phyloP scores from a whole-genome alignment of 2,797 vertebrate species.

The Aythya fuligula region DNA sequence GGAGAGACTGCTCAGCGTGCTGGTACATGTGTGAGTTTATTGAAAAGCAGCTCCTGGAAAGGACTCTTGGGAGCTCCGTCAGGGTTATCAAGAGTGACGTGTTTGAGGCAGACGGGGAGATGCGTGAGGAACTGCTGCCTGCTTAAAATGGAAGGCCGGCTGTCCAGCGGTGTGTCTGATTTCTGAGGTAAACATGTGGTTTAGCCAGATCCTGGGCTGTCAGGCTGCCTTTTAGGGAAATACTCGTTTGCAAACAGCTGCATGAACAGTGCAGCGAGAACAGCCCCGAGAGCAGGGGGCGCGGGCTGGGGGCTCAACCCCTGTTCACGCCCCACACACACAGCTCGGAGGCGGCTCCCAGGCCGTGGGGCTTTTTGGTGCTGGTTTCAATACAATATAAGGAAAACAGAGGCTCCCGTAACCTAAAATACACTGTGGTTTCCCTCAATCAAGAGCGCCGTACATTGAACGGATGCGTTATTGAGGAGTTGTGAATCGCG shows the following conservation, averaged over 20 bases:
- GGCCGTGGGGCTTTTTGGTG: too few species aligned
- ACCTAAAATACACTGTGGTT: neutral
- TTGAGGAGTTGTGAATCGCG: neutral
- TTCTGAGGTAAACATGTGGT: accelerated
- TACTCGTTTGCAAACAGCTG: accelerated
- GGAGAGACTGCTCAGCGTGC: neutral
- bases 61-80: neutral
- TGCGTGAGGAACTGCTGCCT: neutral
- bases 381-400: neutral
- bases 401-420: neutral
- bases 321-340: neutral
- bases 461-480: slow-evolving; percentile 1
- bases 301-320: too few species aligned
- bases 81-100: neutral
- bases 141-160: neutral
- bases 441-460: neutral
- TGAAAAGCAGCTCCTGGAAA: neutral
- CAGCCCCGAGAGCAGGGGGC: neutral
- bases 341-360: neutral
- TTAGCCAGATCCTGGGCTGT: neutral
- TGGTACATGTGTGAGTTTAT: neutral
- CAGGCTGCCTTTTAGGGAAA: neutral
- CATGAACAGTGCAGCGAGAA: accelerated
- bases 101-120: neutral
- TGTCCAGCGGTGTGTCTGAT: accelerated